Base-by-base conservation (phyloP, 2,797 vertebrate genomes). In the Onychomys torridus region DNA sequence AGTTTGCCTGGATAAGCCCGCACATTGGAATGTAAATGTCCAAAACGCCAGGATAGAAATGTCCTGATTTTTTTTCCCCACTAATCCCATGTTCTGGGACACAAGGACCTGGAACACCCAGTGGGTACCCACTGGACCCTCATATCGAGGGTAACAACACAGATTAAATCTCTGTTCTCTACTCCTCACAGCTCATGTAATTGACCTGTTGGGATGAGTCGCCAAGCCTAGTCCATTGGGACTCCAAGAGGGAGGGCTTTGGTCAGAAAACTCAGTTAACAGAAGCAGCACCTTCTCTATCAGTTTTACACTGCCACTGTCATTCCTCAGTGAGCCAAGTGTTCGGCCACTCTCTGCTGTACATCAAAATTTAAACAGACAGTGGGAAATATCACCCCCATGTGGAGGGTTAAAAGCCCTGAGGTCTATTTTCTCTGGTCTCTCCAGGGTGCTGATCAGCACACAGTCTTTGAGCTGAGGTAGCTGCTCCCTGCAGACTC, bases 361-460 rank as follows among this genome's bases (percentile, higher is more conserved):
- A 78, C 55, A 65, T 94, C 59, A 76, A 96, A 96, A 89, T 95
- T 65, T 79, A 95, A 95, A 96, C 46, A 79, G 25, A 52, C 34
- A 92, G 71, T 83, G 59, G 81, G 79, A 75, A 86, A 5, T 91
- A 46, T 55, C 75, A 79, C 57, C 4, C 77, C 46, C 52, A 69
- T 32, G 52, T 46, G 46, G 43, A 93, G 90, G 82, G 92, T 92
- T 96, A 94, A 94, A 91, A 94, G 78, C 49, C 73, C 43, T 9
- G 46, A 59, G 71, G 61, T 81, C 12, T 91, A 76, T 93, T 93
- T 94, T 46, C 43, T 81, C 46, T 21, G 52, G 49, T 89, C 92
- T 95, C 94, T 89, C 94, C 86, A 76, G 95, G 90, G 67, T 90
- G 75, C 82, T 93, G 75, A 96, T 93, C 88, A 76, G 78, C 65